Conservation (phyloP, 2,797 vertebrate species). For the Danio aesculapii region DNA sequence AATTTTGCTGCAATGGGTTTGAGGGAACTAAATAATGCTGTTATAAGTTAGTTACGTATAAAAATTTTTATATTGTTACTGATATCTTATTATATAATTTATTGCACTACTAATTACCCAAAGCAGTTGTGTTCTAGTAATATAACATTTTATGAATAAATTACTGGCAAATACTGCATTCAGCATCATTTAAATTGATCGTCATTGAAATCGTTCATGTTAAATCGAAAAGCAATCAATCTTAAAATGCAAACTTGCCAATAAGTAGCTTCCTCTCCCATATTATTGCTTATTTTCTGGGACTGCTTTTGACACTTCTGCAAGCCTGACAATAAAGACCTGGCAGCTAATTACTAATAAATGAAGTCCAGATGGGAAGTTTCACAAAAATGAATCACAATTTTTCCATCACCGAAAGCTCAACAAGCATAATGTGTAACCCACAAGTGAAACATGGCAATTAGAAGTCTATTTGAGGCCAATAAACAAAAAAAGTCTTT, state of each 20-base stretch:
- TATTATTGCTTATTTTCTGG: conserved; percentile 1
- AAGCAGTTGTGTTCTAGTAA: not conserved
- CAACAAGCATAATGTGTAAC: not conserved
- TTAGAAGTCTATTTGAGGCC: not conserved
- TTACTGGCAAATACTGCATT: too few relatives aligned
- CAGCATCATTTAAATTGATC: not conserved
- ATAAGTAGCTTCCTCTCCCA: not conserved
- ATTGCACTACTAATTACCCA: not conserved
- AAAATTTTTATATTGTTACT: too few relatives aligned
- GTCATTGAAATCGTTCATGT: too few relatives aligned
- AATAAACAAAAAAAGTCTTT: not conserved
- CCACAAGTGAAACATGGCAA: not conserved
- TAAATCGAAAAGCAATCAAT: too few relatives aligned
- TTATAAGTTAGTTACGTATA: too few relatives aligned
- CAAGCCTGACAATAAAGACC: not conserved
- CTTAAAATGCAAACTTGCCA: too few relatives aligned
- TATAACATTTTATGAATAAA: too few relatives aligned
- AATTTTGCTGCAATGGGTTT: too few relatives aligned
- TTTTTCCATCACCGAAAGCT: not conserved
- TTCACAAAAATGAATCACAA: not conserved
- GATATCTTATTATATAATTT: too few relatives aligned
- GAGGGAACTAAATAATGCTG: too few relatives aligned
- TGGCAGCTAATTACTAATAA: conserved; percentile 2
- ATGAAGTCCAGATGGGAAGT: conserved; percentile 2
- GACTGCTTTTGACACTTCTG: conserved; percentile 3